Base-by-base conservation (phyloP, 2,888 invertebrate species). In the Drosophila basisetae region DNA sequence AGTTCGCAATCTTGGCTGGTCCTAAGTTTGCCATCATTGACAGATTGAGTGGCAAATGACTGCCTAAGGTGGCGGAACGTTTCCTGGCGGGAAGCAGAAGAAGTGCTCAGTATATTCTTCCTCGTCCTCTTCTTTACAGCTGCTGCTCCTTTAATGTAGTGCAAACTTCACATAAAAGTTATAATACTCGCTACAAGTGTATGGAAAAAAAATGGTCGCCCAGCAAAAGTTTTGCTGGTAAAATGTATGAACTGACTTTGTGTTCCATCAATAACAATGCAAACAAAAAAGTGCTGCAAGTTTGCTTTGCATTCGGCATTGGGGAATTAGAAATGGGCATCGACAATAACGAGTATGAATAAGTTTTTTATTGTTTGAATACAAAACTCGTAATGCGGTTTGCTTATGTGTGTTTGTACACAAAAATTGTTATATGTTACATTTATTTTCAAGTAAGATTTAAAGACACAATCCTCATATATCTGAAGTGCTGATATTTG, bases 201-300 rank as follows among this genome's bases (percentile, higher is more conserved):
- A 16, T 47, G 47, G 2, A 9, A 22, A 13, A 22, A 22, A 22
- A 47, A 22, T 47, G 47, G 22, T 39, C 35, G 25, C 37, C 55
- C 50, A 9, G 50, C 55, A 6, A 13, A 33, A 84, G 78, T 64
- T 74, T 82, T 43, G 55, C 53, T 60, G 66, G 39, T 39, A 41
- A 73, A 78, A 61, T 69, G 69, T 78, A 82, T 68, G 61, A 73
- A 63, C 53, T 67, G 68, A 41, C 37, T 61, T 59, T 59, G 28
- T 22, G 43, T 31, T 52, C 37, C 61, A 76, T 55, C 58, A 76
- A 74, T 68, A 62, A 63, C 56, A 73, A 74, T 47, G 47, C 16
- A 47, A 50, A 59, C 11, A 16, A 47, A 47, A 22, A 25, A 47
- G 47, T 47, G 22, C 1, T 25, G 47, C 47, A 54, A 54, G 33